phyloP scores from a whole-genome alignment of 2,113 vertebrate genomes.

The Ptilonorhynchus violaceus region DNA sequence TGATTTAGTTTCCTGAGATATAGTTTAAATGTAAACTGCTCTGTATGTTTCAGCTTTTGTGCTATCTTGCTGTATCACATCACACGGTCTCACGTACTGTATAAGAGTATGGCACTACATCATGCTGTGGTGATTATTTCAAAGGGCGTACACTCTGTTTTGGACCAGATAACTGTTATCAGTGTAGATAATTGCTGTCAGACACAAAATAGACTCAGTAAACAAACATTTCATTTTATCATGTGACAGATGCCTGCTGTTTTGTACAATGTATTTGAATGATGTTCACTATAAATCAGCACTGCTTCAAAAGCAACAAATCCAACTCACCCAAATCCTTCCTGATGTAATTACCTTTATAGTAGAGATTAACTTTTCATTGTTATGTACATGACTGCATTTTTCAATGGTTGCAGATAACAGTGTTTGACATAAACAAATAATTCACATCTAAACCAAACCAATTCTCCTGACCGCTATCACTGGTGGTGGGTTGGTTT shows the following conservation, averaged over 20 bases:
- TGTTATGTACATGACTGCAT: background rate
- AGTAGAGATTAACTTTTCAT: constrained; percentile 2
- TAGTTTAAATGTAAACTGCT: background rate
- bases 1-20: constrained; percentile 44
- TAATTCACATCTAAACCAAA: background rate
- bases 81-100: constrained; percentile 12
- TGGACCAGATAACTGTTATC: constrained; percentile 64
- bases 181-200: constrained; percentile 57
- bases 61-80: constrained; percentile 9
- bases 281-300: background rate
- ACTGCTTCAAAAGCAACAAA: constrained; percentile 36
- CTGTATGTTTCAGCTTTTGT: background rate
- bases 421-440: background rate
- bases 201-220: constrained; percentile 64
- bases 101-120: background rate
- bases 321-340: background rate
- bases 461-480: background rate
- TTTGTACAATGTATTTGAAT: background rate
- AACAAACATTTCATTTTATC: constrained; percentile 53
- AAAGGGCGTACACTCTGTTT: constrained; percentile 61
- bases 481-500: background rate
- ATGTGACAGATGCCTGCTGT: constrained; percentile 40
- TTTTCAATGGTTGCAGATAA: background rate
- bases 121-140: constrained; percentile 51
- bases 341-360: constrained; percentile 18